Percentiles rank a stretch among this genome's conserved stretches.
Evolutionary conservation across 2,888 invertebrate genomes (phyloP).

Genomic region (Oligia fasciuncula): DNA sequence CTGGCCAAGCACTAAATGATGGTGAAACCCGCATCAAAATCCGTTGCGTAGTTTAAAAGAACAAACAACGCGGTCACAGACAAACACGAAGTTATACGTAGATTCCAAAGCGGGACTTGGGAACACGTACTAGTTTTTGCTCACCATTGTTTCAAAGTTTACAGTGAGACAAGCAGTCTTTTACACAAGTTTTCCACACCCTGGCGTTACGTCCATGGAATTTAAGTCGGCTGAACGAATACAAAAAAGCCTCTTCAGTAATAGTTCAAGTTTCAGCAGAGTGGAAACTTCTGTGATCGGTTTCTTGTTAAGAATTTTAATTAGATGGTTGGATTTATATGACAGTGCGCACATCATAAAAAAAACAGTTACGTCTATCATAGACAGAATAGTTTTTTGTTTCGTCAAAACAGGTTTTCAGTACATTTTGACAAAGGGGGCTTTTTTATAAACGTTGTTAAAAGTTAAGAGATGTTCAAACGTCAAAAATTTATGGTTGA

Average conservation of each 20-base stretch:
- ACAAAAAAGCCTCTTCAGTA: constrained; percentile 52
- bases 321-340: constrained; percentile 3
- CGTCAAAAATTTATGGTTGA: background rate
- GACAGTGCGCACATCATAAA: background rate
- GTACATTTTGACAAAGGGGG: background rate
- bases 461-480: background rate
- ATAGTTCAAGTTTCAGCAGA: constrained; percentile 42
- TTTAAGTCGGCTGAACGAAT: constrained; percentile 45
- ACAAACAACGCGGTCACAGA: background rate
- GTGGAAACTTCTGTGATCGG: constrained; percentile 22
- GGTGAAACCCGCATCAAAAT: background rate
- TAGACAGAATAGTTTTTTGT: background rate
- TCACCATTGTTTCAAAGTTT: constrained; percentile 54
- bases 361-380: background rate
- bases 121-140: constrained; percentile 62
- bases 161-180: constrained; percentile 45
- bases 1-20: background rate
- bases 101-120: constrained; percentile 40
- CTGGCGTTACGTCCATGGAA: constrained; percentile 45
- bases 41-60: background rate
- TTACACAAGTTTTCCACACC: constrained; percentile 51
- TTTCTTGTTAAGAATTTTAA: constrained; percentile 29
- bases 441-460: background rate
- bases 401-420: background rate
- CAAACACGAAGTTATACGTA: background rate